phyloP scores from a whole-genome alignment of 2,797 vertebrate species.

The Aythya fuligula region DNA sequence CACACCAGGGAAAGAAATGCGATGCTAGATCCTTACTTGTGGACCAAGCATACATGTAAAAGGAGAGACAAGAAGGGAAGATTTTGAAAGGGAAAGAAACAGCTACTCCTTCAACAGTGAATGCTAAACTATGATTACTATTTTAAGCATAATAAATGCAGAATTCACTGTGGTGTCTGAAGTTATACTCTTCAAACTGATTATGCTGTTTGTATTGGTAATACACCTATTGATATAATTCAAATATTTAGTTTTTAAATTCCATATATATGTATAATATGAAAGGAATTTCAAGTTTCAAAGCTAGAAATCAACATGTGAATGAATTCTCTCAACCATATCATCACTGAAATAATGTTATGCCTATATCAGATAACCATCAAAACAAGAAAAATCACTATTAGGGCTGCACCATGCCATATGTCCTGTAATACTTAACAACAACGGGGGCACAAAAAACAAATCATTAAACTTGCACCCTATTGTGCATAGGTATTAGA shows the following conservation, averaged over 20 bases:
- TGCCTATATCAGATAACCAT: conserved; percentile 76
- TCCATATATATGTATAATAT: conserved; percentile 57
- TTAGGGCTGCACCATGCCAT: conserved; percentile 76
- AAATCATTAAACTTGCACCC: conserved; percentile 81
- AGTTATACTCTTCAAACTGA: neutral
- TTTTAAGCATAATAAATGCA: neutral
- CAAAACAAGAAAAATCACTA: conserved; percentile 79
- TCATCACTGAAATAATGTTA: conserved; percentile 70
- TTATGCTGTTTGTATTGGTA: neutral
- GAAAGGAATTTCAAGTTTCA: conserved; percentile 62
- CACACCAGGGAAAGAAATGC: neutral
- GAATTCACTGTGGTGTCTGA: neutral
- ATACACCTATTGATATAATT: conserved; percentile 38
- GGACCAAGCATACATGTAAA: neutral
- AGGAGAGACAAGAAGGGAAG: neutral
- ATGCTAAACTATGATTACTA: neutral
- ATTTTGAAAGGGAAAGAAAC: neutral
- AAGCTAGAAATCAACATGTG: conserved; percentile 67
- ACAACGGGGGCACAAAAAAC: conserved; percentile 77
- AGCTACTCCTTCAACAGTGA: neutral
- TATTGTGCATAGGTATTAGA: conserved; percentile 80
- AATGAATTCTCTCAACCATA: conserved; percentile 71
- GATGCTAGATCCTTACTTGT: neutral
- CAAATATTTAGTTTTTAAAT: conserved; percentile 53
- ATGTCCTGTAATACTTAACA: conserved; percentile 83